Evolutionary conservation across 2,888 invertebrate genomes (phyloP), one percentile per base, ranked within the genome.

Genomic region (Hypolimnas misippus): DNA sequence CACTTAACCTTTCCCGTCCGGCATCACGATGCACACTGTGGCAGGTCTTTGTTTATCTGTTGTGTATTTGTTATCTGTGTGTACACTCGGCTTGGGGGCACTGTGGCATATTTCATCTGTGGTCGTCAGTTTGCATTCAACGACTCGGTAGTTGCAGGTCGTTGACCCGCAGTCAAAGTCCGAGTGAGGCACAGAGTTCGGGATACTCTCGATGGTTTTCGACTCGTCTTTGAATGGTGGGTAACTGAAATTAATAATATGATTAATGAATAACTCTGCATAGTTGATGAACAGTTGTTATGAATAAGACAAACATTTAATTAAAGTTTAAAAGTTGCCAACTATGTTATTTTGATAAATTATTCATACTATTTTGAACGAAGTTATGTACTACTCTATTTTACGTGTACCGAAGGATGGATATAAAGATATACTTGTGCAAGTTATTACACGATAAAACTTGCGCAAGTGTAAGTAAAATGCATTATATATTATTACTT

Each of bases 21-120:
- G 94, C 81, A 94, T 88, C 65, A 93, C 87, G 75, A 94, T 93
- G 19, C 94, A 93, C 65, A 94, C 93, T 25, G 94, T 93, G 70
- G 92, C 90, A 42, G 90, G 87, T 76, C 82, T 78, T 42, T 76
- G 80, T 72, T 70, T 60, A 5, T 60, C 59, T 60, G n/a, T n/a
- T n/a, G 35, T 29, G 19, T 60, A 46, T 53, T 60, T 78, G 17
- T 83, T 81, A 66, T 78, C 77, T 73, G 73, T 76, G 67, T 79
- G 79, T 62, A 78, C 72, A 71, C 72, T 78, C 51, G 78, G 69
- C 58, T 76, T 46, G 3, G 81, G 76, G 7, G 75, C 76, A 67
- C 75, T 76, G 62, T 83, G 82, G 52, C 76, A 72, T 58, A 92
- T 78, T 73, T 92, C 89, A 68, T 92, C 89, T 17, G 87, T 85